Evolutionary conservation across 1,140 invertebrate genomes (phyloP), one percentile per base, ranked within the genome.

Genomic region (Lutraria rhynchaena): DNA sequence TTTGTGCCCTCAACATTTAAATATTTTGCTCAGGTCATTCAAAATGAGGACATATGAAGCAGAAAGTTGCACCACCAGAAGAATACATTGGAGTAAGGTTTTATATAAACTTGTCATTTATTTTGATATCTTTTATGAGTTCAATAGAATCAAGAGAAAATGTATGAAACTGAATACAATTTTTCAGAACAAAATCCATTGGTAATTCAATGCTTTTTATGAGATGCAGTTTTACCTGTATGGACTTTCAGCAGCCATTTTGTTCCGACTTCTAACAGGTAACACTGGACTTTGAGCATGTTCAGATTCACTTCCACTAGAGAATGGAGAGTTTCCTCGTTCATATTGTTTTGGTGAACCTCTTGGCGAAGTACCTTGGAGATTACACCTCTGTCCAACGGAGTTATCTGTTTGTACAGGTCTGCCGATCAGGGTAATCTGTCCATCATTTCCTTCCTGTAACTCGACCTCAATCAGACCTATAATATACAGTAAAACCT

Each of bases 361-460:
- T 41, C 75, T 65, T 11, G 61, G 49, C 49, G 69, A 31, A 51
- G 44, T 55, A 49, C 75, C 5, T 17, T 57, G 51, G 9, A 60
- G 24, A 37, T 29, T 15, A 24, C 3, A 69, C 31, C 65, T 29
- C 44, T 35, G 44, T 19, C 44, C 44, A 3, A 53, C 67, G 15
- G n/a, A 55, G 24, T 22, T n/a, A 41, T 69, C 60, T 7, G 44
- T 44, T 33, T 13, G 27, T 1, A 93, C 89, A 67, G 92, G 89
- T 83, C 91, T 91, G 63, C 93, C 92, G 69, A 92, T 88, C 41
- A 94, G 87, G 65, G 90, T 93, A 53, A 94, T 88, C 85, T 94
- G 94, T 22, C 94, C 94, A 85, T 93, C 93, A 76, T 87, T 87
- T 81, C 92, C 91, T 81, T 93, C 89, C 0, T 85, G 75, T 55